A percentile compares a stretch with the other conserved stretches of the same genome.
These are phyloP conservation scores for Euphysa ruthae DNA, from an alignment of 30 jellyfish, hydroid and myxozoan genomes.

Conservation along the genomic window DNA sequence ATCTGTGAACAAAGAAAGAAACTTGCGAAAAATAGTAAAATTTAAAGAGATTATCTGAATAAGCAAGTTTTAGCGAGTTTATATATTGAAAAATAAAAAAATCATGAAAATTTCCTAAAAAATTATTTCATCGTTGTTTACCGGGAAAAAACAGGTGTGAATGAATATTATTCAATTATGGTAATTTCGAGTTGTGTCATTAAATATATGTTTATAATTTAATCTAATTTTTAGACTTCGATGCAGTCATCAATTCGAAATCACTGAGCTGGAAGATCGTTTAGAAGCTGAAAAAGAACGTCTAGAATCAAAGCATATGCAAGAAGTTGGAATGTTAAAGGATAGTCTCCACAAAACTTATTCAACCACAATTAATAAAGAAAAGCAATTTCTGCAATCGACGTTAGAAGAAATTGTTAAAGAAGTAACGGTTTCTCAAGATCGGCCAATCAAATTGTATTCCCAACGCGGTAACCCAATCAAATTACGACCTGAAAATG, in stretches of 20 bases:
- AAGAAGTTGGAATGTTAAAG: not conserved
- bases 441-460: not conserved
- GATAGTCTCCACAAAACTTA: not conserved
- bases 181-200: too few species aligned
- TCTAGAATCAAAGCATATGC: conserved; percentile 2
- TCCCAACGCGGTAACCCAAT: not conserved
- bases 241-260: conserved; percentile 16
- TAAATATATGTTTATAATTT: too few species aligned
- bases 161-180: too few species aligned
- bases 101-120: too few species aligned
- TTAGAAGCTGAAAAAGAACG: conserved; percentile 26
- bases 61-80: too few species aligned
- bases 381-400: not conserved
- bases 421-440: not conserved
- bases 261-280: conserved; percentile 12
- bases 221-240: conserved; percentile 17
- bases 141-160: too few species aligned
- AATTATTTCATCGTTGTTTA: too few species aligned
- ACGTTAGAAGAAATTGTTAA: conserved; percentile 9
- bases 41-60: too few species aligned
- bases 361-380: not conserved
- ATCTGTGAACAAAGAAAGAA: too few species aligned
- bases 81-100: too few species aligned
- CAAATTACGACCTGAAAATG: not conserved
- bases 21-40: too few species aligned